Conservation (phyloP, 2,888 invertebrate species). For the Trissolcus brochymenae region DNA sequence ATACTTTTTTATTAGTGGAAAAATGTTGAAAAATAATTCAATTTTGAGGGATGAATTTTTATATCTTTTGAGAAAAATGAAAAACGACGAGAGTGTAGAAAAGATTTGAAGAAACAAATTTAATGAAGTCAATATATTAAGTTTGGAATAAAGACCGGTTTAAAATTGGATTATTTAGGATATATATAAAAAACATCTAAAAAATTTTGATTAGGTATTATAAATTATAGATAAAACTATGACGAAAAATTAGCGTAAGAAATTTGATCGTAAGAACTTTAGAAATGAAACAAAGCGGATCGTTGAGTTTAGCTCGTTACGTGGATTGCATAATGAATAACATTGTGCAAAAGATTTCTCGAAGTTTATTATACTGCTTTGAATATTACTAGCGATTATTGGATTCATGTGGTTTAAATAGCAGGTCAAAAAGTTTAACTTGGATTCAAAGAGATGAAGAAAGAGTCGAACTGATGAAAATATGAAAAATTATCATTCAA, state of each 20-base stretch:
- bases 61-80: no score
- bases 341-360: slow-evolving; percentile 19
- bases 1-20: no score
- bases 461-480: neutral
- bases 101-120: no score
- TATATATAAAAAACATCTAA: neutral
- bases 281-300: slow-evolving; percentile 16
- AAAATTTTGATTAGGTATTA: neutral
- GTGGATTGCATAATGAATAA: slow-evolving; percentile 7
- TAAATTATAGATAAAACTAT: neutral
- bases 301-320: slow-evolving; percentile 10
- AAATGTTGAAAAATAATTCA: no score
- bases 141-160: no score
- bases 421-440: no score
- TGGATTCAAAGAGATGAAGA: neutral
- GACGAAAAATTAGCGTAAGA: slow-evolving; percentile 10
- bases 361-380: slow-evolving; percentile 4
- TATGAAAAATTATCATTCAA: slow-evolving; percentile 9
- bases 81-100: no score
- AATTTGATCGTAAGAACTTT: slow-evolving; percentile 10
- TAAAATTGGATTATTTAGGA: no score
- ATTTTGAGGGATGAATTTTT: no score
- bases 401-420: neutral
- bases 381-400: neutral
- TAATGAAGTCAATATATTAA: no score